These are phyloP conservation scores for Fistularia tabacaria DNA, from an alignment of 2,797 vertebrate species.

Conservation along the genomic window DNA sequence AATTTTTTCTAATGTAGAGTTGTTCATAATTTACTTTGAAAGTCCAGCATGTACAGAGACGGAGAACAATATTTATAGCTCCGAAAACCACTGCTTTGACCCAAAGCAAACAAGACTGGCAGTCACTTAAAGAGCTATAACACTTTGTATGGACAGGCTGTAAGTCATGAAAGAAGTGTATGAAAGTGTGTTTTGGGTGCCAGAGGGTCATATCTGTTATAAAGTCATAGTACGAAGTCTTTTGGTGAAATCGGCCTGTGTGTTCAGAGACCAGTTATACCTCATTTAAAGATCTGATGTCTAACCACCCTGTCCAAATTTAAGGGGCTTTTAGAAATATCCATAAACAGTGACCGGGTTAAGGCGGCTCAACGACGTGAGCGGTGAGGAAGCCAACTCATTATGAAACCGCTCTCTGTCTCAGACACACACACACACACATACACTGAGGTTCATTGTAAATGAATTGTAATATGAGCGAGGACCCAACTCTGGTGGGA, in stretches of 20 bases:
- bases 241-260: slow-evolving; percentile 14
- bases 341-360: slow-evolving; percentile 38
- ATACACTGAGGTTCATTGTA: too few relatives aligned
- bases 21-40: slow-evolving; percentile 13
- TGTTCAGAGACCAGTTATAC: slow-evolving; percentile 1
- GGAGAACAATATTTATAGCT: slow-evolving; percentile 12
- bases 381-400: slow-evolving; percentile 24
- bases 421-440: background rate
- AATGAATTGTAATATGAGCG: too few relatives aligned
- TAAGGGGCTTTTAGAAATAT: slow-evolving; percentile 29
- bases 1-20: slow-evolving; percentile 7
- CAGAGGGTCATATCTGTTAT: slow-evolving; percentile 13
- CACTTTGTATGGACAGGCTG: background rate
- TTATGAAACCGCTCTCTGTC: background rate
- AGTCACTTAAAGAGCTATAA: background rate
- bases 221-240: slow-evolving; percentile 14
- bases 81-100: background rate
- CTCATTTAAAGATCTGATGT: too few relatives aligned
- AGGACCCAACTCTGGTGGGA: too few relatives aligned
- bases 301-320: slow-evolving; percentile 12
- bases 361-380: slow-evolving; percentile 18
- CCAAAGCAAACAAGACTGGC: slow-evolving; percentile 11
- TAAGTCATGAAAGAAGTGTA: slow-evolving; percentile 2
- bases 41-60: background rate
- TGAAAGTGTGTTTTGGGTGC: slow-evolving; percentile 3